phyloP scores from a whole-genome alignment of 2,888 invertebrate species.

The Heliconius cydno region DNA sequence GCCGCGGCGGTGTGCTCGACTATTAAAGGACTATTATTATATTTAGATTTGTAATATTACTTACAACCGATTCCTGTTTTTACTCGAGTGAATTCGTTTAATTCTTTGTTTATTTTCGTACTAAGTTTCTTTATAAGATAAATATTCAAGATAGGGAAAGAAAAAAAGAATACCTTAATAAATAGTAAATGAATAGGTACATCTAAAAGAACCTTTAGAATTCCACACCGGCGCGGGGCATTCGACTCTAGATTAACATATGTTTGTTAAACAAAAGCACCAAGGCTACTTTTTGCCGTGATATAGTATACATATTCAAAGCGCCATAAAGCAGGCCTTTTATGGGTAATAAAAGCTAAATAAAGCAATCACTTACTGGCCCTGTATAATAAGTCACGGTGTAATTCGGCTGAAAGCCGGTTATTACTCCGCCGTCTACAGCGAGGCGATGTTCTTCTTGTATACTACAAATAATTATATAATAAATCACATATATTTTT shows the following conservation, averaged over 20 bases:
- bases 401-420: conserved; percentile 42
- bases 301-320: conserved; percentile 30
- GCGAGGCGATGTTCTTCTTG: background rate
- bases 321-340: conserved; percentile 23
- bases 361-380: conserved; percentile 40
- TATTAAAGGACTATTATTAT: conserved; percentile 1
- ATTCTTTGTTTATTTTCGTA: conserved; percentile 9
- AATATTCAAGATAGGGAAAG: conserved; percentile 10
- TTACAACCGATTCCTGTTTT: conserved; percentile 16
- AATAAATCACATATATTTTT: background rate
- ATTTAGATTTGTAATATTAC: conserved; percentile 7
- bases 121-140: conserved; percentile 1
- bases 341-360: conserved; percentile 38
- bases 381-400: conserved; percentile 35
- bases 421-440: conserved; percentile 13
- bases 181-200: background rate
- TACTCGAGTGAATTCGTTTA: conserved; percentile 4
- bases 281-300: conserved; percentile 23
- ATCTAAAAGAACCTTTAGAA: conserved; percentile 18
- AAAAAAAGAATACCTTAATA: conserved; percentile 14
- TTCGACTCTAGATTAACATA: conserved; percentile 19
- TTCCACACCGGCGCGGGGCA: background rate
- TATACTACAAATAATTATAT: background rate
- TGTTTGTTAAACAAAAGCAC: conserved; percentile 22
- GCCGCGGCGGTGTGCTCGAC: background rate